Conservation (phyloP, 2,797 vertebrate genomes). For the Aphelocoma californica region DNA sequence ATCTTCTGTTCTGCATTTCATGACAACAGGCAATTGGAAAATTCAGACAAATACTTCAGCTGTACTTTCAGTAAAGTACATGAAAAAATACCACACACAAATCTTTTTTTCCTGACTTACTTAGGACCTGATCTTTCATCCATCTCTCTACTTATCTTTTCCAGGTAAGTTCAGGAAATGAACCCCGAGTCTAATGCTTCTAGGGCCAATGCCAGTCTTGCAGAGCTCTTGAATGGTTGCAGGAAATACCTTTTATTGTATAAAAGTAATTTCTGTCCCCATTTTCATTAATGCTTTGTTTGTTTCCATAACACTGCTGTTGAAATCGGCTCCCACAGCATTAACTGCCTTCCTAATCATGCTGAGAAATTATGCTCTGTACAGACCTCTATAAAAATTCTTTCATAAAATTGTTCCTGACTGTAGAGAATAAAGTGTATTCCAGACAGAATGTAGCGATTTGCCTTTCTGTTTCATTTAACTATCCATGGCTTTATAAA, state of each 20-base stretch:
- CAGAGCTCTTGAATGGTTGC: not conserved
- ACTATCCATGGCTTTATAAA: not conserved
- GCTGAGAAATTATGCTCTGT: not conserved
- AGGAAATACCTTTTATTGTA: not conserved
- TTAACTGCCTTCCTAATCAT: not conserved
- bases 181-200: not conserved
- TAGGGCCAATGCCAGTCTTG: not conserved
- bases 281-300: not conserved
- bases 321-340: not conserved
- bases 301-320: not conserved
- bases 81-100: not conserved
- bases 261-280: not conserved
- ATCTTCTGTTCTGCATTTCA: not conserved
- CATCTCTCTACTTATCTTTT: not conserved
- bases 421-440: not conserved
- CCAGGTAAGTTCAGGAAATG: not conserved
- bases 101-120: not conserved
- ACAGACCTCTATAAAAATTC: not conserved
- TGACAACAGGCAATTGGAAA: not conserved
- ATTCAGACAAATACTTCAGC: not conserved
- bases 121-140: not conserved
- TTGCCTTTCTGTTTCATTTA: not conserved
- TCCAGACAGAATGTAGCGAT: not conserved
- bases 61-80: not conserved
- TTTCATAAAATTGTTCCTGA: not conserved